Base-by-base conservation (phyloP, 2,888 invertebrate species). In the Chromoteleia sp. region DNA sequence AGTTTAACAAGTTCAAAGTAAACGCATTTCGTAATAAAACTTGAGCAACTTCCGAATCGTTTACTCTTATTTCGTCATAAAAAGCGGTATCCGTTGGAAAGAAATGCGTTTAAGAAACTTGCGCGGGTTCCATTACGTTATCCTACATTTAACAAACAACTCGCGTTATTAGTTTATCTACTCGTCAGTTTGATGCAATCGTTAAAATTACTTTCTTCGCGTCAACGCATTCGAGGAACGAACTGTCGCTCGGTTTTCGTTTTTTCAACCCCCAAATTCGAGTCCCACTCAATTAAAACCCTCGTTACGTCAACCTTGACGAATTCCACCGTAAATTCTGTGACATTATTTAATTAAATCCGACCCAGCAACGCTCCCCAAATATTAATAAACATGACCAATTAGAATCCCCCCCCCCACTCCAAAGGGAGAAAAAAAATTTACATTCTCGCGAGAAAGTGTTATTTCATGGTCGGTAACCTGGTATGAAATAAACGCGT, bases 331-430 rank as follows among this genome's bases (percentile, higher is more conserved):
- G 8, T 6, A 29, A 36, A n/a, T 30, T 59, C 73, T 33, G 52
- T 17, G 43, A 63, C 73, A 29, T 63, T 45, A 74, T 54, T 54
- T 45, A 74, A 74, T 74, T 63, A 63, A 74, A 74, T 74, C 41
- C 29, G 45, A 45, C 63, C 63, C 45, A 39, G 52, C 12, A 19
- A 17, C 8, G 1, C 17, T 6, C 17, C 52, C 29, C 4, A 52
- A 41, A 39, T 19, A 61, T 71, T 52, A 61, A 71, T 71, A 71
- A 61, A 54, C 63, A 61, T 63, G 54, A 41, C 61, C 71, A 70
- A 50, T 58, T 25, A 56, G n/a, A 30, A 68, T 56, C 5, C 0
- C 19, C 0, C 19, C 50, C 8, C 3, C 17, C 8, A 8, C 0
- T 12, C 19, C 2, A 19, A 17, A 30, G 10, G 30, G 8, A 15